A percentile compares a stretch with the other conserved stretches of the same genome.
Evolutionary conservation across 2,797 vertebrate species (phyloP).

Genomic region (Myiothlypis chrysogaster): DNA sequence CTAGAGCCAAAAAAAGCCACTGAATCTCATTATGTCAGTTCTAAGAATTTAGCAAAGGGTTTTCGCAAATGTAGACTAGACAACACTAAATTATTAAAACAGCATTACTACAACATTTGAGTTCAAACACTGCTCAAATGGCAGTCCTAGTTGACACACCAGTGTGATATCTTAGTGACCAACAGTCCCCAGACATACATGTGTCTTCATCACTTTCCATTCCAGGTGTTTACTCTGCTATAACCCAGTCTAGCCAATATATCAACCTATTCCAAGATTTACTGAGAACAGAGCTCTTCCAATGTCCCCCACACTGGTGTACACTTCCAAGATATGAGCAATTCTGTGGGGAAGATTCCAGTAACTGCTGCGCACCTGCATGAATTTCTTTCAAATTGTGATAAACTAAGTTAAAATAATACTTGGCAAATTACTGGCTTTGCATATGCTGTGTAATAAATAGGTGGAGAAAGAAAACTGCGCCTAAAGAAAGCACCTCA

Average conservation of each 20-base stretch:
- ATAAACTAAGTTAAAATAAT: neutral
- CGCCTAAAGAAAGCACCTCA: neutral
- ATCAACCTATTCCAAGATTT: neutral
- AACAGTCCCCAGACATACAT: neutral
- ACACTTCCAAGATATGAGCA: neutral
- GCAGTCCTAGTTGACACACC: neutral
- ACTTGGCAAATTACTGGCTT: neutral
- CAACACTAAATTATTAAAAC: neutral
- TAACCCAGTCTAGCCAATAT: neutral
- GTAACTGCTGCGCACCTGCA: neutral
- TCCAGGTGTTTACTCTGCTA: neutral
- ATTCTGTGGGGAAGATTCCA: neutral
- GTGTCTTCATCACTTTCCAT: neutral
- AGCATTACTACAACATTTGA: neutral
- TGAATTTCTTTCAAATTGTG: neutral
- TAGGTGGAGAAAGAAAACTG: neutral
- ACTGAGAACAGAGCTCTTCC: neutral
- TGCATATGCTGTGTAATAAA: neutral
- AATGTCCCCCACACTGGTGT: accelerated
- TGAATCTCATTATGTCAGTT: neutral
- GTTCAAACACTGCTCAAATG: neutral
- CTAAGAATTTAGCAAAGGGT: neutral
- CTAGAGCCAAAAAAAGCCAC: neutral
- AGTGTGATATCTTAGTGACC: neutral
- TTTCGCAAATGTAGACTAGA: neutral